Evolutionary conservation across 2,113 vertebrate species (phyloP).

Genomic region (Gallinago media): DNA sequence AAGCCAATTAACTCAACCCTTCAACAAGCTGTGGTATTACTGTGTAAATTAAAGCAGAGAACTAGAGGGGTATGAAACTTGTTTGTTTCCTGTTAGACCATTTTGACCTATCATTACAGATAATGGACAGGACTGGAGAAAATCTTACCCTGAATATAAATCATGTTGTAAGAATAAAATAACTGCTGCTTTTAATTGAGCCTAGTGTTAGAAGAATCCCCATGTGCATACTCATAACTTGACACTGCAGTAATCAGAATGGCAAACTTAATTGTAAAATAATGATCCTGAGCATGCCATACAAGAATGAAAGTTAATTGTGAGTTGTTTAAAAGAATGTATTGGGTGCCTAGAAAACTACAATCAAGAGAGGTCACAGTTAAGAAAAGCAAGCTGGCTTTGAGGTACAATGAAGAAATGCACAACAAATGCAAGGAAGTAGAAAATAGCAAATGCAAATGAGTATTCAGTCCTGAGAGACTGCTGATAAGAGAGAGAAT

Average conservation of each 20-base stretch:
- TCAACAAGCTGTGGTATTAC: background rate
- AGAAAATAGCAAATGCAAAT: constrained; percentile 15
- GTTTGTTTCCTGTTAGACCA: background rate
- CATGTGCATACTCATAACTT: constrained; percentile 7
- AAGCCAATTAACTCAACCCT: background rate
- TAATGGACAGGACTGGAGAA: background rate
- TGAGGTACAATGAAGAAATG: background rate
- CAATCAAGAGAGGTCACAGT: background rate
- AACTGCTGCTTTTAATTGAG: constrained; percentile 21
- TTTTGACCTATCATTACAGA: constrained; percentile 20
- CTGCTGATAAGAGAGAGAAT: background rate
- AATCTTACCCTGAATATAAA: background rate
- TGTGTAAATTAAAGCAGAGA: background rate
- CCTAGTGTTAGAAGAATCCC: background rate
- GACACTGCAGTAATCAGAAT: background rate
- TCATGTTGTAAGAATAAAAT: background rate
- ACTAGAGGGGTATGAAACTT: background rate
- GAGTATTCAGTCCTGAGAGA: background rate
- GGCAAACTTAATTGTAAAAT: constrained; percentile 39
- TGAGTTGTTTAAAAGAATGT: background rate
- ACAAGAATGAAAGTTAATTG: background rate
- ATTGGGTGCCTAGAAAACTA: background rate
- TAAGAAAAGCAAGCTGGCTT: background rate
- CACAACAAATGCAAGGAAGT: background rate
- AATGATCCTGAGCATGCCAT: constrained; percentile 11